Conservation (phyloP, 2,888 invertebrate genomes). For the Epinotia ramella region DNA sequence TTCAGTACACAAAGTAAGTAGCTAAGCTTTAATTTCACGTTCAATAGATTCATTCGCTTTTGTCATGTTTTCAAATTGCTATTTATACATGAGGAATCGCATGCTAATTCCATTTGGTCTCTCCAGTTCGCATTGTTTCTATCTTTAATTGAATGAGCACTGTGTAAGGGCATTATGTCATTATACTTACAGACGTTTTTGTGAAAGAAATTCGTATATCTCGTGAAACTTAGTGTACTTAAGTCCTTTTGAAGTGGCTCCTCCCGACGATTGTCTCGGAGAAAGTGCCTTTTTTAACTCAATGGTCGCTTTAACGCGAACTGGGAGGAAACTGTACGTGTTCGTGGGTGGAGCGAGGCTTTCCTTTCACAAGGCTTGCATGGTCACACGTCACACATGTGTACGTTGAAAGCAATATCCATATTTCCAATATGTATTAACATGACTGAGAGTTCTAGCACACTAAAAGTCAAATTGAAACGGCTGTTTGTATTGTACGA, state of each 20-base stretch:
- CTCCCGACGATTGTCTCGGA: constrained; percentile 18
- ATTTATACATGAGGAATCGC: not conserved
- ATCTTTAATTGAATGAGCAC: constrained; percentile 28
- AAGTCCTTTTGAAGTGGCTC: not conserved
- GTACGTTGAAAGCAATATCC: not conserved
- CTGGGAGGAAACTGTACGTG: constrained; percentile 12
- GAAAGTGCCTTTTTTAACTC: constrained; percentile 14
- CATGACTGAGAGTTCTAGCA: not conserved
- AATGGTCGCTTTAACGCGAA: constrained; percentile 10
- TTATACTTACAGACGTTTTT: not conserved
- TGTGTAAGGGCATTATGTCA: constrained; percentile 5
- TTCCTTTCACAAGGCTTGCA: not conserved
- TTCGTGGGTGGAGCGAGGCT: not conserved
- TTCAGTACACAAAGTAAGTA: not conserved
- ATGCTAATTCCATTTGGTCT: not conserved
- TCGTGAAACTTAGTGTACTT: not conserved
- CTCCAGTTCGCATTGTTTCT: constrained; percentile 16
- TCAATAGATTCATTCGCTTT: not conserved
- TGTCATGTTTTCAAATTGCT: not conserved
- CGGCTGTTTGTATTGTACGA: not conserved
- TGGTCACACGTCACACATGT: not conserved
- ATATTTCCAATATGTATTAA: not conserved
- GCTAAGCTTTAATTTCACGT: not conserved
- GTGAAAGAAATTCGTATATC: not conserved
- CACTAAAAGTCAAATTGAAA: not conserved